These are phyloP conservation scores for Epinotia ramella DNA, from an alignment of 2,888 invertebrate genomes.

Conservation along the genomic window DNA sequence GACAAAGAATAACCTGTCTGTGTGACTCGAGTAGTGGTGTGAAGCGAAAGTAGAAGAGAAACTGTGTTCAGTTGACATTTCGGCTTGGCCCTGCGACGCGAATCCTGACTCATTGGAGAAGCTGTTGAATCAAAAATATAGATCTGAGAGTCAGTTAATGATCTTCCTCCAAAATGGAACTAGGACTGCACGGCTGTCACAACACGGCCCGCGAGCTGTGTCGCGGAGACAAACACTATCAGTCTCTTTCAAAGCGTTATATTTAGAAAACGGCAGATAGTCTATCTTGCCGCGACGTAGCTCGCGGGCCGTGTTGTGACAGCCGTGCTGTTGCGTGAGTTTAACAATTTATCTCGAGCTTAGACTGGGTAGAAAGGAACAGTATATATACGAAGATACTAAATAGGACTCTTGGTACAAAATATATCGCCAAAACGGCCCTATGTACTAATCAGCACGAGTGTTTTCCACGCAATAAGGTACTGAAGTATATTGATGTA, in stretches of 20 bases:
- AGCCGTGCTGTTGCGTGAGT: not conserved
- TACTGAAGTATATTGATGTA: no score
- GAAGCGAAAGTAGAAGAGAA: conserved; percentile 78
- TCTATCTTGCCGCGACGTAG: no score
- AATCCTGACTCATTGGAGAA: conserved; percentile 84
- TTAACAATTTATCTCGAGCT: conserved; percentile 13
- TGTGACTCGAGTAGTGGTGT: conserved; percentile 79
- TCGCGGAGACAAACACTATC: no score
- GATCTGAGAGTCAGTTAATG: not conserved
- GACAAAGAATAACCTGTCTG: conserved; percentile 70
- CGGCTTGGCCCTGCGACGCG: conserved; percentile 81
- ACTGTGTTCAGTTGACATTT: conserved; percentile 77
- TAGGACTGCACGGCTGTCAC: not conserved
- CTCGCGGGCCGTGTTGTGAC: no score
- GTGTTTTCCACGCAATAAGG: not conserved
- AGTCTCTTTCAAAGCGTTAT: no score
- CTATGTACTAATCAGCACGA: no score
- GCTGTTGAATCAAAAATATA: conserved; percentile 57
- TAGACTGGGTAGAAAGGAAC: not conserved
- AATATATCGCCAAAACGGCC: no score
- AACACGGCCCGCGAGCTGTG: no score
- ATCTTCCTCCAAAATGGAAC: not conserved
- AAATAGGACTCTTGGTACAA: no score
- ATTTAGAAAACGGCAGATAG: no score
- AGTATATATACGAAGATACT: not conserved